Percentiles rank a stretch among this genome's conserved stretches.
phyloP scores from a whole-genome alignment of 2,113 vertebrate genomes.

The Tapirus terrestris region DNA sequence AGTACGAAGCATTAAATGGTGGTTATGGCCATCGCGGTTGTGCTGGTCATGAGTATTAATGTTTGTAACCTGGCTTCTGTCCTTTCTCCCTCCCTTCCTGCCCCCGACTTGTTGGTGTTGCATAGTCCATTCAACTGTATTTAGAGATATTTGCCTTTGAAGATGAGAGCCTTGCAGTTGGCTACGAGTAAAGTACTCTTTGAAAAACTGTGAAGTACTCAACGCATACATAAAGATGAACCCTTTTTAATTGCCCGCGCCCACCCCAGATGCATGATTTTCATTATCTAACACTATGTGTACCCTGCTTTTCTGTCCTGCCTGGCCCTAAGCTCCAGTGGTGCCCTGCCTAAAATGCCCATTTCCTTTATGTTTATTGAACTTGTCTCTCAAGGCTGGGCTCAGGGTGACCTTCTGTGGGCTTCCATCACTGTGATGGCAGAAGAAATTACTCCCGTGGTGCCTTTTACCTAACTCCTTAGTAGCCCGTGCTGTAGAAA shows the following conservation, averaged over 20 bases:
- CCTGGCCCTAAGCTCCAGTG: fast-evolving
- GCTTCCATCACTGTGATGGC: not conserved
- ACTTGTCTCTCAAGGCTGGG: not conserved
- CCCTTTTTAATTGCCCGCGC: not conserved
- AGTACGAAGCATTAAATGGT: not conserved
- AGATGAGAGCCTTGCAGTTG: not conserved
- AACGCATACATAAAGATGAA: not conserved
- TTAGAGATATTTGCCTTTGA: not conserved
- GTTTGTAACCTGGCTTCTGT: not conserved
- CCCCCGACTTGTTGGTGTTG: too few species aligned
- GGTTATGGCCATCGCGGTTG: fast-evolving
- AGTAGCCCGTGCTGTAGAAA: not conserved
- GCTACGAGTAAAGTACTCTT: not conserved
- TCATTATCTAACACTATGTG: not conserved
- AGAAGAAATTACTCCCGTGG: not conserved
- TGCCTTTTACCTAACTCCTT: not conserved
- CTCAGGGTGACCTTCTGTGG: not conserved
- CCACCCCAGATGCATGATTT: not conserved
- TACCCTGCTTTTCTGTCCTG: not conserved
- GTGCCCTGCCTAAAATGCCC: too few species aligned
- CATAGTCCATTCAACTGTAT: not conserved
- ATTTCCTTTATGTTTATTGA: not conserved
- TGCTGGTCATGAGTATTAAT: fast-evolving
- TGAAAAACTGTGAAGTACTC: not conserved
- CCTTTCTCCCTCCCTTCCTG: not conserved